Evolutionary conservation across 2,797 vertebrate species (phyloP), one percentile per base, ranked within the genome.

Genomic region (Pyrocephalus nanus): DNA sequence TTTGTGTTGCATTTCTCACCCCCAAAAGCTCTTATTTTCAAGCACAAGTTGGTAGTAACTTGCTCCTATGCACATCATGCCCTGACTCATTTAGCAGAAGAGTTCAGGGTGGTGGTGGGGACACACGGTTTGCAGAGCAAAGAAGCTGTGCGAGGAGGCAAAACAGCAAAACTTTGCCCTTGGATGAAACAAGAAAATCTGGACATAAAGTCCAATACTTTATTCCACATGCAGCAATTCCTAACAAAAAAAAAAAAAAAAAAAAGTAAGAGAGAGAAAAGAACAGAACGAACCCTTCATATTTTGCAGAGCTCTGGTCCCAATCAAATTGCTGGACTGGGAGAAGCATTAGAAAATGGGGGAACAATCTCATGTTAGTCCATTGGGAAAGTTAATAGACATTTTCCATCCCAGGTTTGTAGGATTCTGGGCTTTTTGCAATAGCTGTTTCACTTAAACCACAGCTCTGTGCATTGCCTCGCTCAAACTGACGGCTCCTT

Each of bases 401-500:
- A 61, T 95, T 96, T 93, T 96, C 93, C 94, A 87, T 95, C 86
- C 82, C 81, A 75, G 69, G 30, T 94, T 73, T 92, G 53, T 86
- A 86, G 92, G 82, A 82, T 92, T 93, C 87, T 78, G 61, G 58
- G 88, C 62, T 80, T 85, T 91, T 83, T 0, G 19, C 86, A 93
- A 93, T 90, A 87, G 61, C 64, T 76, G 66, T 86, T 86, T 48
- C 65, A 55, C 65, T 89, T 67, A 91, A 96, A 94, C 92, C 87
- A 3, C 95, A 80, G 87, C 92, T 95, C 94, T 87, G 82, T 92
- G 92, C 86, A 85, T 67, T 87, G 93, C 85, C 88, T 95, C 21
- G 38, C 93, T 97, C 86, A 84, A 93, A 90, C 91, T 95, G 94
- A 96, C 92, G 89, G 93, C 95, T 96, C 74, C 89, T 95, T 96